phyloP scores from a whole-genome alignment of 2,797 vertebrate genomes.

The Crenuchus spilurus region DNA sequence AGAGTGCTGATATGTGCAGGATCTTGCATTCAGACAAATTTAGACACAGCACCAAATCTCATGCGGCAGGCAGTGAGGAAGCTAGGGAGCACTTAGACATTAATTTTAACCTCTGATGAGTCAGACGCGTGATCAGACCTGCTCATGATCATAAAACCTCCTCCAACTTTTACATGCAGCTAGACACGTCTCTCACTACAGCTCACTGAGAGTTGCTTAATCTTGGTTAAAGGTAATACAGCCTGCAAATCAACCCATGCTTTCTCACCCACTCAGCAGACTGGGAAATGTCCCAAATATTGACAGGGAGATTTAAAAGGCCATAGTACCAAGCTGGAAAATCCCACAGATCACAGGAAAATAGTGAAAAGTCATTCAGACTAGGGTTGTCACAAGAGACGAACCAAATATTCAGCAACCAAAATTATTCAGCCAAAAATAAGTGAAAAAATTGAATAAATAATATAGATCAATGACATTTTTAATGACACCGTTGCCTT shows the following conservation, averaged over 20 bases:
- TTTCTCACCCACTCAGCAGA: neutral
- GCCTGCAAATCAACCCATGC: neutral
- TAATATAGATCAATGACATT: too few relatives aligned
- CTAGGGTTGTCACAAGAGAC: too few relatives aligned
- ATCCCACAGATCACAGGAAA: neutral
- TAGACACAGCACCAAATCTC: neutral
- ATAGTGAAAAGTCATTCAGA: too few relatives aligned
- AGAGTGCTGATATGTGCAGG: too few relatives aligned
- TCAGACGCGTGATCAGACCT: neutral
- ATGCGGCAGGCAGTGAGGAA: neutral
- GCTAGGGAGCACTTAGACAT: neutral
- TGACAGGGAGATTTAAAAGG: neutral
- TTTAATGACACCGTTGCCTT: too few relatives aligned
- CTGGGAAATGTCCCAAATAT: neutral
- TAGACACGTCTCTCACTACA: neutral
- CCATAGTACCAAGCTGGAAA: neutral
- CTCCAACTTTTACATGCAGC: neutral
- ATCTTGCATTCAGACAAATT: neutral
- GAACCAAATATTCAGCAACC: too few relatives aligned
- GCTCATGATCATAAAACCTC: neutral
- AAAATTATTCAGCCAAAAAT: too few relatives aligned
- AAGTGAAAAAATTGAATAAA: too few relatives aligned
- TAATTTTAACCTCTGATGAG: neutral
- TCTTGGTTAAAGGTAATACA: constrained; percentile 14
- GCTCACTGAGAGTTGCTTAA: constrained; percentile 7